These are phyloP conservation scores for Cetonia aurata DNA, from an alignment of 2,888 invertebrate species.

Conservation along the genomic window DNA sequence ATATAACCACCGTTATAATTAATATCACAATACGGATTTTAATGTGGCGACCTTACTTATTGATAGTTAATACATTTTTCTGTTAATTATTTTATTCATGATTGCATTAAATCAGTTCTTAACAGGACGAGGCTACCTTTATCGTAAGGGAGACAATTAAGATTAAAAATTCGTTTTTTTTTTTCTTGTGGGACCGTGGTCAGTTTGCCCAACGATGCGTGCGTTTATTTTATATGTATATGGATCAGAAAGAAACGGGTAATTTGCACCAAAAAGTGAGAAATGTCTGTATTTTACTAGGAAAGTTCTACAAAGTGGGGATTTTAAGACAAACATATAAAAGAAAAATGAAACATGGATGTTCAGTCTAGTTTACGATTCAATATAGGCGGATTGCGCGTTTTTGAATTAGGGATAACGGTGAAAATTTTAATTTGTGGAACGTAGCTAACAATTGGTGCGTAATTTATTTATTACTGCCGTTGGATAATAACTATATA, in stretches of 20 bases:
- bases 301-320: conserved; percentile 31
- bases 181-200: conserved; percentile 10
- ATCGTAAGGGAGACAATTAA: not conserved
- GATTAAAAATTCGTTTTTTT: not conserved
- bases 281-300: conserved; percentile 32
- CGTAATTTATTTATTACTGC: conserved; percentile 26
- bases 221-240: conserved; percentile 33
- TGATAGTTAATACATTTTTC: no score
- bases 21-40: no score
- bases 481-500: no score
- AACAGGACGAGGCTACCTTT: no score
- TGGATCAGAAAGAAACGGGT: conserved; percentile 37
- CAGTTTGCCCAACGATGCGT: conserved; percentile 32
- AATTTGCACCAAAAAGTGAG: conserved; percentile 37
- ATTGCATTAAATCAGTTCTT: no score
- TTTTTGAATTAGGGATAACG: conserved; percentile 21
- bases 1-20: no score
- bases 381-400: conserved; percentile 22
- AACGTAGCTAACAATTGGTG: conserved; percentile 39
- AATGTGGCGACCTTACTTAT: no score
- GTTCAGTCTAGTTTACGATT: conserved; percentile 24
- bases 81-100: no score
- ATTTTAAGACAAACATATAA: conserved; percentile 32
- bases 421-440: conserved; percentile 25
- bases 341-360: conserved; percentile 32